A percentile compares a stretch with the other conserved stretches of the same genome.
Evolutionary conservation across 2,797 vertebrate species (phyloP).

Genomic region (Oryzias sinensis): DNA sequence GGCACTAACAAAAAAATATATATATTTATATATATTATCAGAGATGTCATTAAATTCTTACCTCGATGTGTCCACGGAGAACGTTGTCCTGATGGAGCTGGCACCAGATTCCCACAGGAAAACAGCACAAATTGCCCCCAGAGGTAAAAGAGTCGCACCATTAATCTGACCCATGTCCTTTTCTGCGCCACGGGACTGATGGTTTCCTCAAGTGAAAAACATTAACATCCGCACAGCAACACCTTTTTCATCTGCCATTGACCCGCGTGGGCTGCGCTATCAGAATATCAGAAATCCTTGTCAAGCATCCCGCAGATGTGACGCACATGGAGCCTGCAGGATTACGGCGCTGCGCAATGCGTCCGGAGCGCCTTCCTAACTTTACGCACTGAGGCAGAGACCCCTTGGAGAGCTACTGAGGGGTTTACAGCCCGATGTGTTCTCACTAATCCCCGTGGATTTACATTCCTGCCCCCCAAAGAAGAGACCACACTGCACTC

Average conservation of each 20-base stretch:
- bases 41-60: conserved; percentile 23
- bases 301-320: conserved; percentile 47
- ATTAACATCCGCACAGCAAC: conserved; percentile 36
- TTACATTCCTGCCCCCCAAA: conserved; percentile 69
- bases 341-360: conserved; percentile 36
- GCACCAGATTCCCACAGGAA: conserved; percentile 67
- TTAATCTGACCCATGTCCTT: conserved; percentile 74
- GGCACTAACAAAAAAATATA: conserved; percentile 3
- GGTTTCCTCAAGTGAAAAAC: conserved; percentile 21
- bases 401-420: conserved; percentile 60
- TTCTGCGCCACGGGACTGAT: conserved; percentile 45
- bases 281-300: conserved; percentile 31
- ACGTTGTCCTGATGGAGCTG: conserved; percentile 68
- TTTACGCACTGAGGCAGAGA: conserved; percentile 68
- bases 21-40: not conserved
- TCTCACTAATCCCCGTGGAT: conserved; percentile 64
- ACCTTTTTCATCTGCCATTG: conserved; percentile 41
- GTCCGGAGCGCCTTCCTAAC: conserved; percentile 43
- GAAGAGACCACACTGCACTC: conserved; percentile 23
- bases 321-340: conserved; percentile 48
- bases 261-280: conserved; percentile 14
- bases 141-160: conserved; percentile 65
- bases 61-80: conserved; percentile 67
- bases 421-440: conserved; percentile 53
- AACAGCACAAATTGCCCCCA: conserved; percentile 64